These are phyloP conservation scores for Wasmannia auropunctata DNA, from an alignment of 1,140 invertebrate genomes.

Conservation along the genomic window DNA sequence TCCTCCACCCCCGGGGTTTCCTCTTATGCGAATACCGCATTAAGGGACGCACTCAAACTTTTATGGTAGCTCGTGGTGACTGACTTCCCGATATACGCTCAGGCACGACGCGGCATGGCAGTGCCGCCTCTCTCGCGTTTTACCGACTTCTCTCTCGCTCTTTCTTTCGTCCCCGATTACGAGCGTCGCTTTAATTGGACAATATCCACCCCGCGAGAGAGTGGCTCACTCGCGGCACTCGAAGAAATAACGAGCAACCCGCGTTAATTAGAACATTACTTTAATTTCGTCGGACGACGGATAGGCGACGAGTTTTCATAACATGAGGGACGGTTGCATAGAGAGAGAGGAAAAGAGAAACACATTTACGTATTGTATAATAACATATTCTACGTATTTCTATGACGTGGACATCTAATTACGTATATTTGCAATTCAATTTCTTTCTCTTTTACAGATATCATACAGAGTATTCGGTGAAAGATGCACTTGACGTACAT, in stretches of 20 bases:
- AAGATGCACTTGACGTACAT: background rate
- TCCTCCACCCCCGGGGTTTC: background rate
- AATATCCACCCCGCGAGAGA: constrained; percentile 35
- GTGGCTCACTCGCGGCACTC: constrained; percentile 28
- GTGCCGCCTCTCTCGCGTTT: constrained; percentile 22
- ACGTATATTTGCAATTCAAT: constrained; percentile 5
- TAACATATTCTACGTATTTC: background rate
- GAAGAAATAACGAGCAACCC: constrained; percentile 48
- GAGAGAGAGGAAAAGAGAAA: background rate
- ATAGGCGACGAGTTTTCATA: constrained; percentile 11
- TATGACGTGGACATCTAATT: constrained; percentile 13
- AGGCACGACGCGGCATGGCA: too few species aligned
- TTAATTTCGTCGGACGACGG: constrained; percentile 45
- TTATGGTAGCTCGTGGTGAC: constrained; percentile 56
- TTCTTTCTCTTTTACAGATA: background rate
- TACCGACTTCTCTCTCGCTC: constrained; percentile 11
- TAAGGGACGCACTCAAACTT: constrained; percentile 68
- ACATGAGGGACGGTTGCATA: background rate
- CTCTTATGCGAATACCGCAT: constrained; percentile 62
- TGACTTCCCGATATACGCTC: constrained; percentile 57
- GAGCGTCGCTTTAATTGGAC: constrained; percentile 46
- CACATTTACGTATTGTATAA: constrained; percentile 1
- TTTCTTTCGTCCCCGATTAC: constrained; percentile 23
- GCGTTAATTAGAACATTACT: constrained; percentile 58
- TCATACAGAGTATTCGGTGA: background rate